A percentile compares a stretch with the other conserved stretches of the same genome.
phyloP scores from a whole-genome alignment of 1,140 invertebrate species.

The Ceratosolen solmsi region DNA sequence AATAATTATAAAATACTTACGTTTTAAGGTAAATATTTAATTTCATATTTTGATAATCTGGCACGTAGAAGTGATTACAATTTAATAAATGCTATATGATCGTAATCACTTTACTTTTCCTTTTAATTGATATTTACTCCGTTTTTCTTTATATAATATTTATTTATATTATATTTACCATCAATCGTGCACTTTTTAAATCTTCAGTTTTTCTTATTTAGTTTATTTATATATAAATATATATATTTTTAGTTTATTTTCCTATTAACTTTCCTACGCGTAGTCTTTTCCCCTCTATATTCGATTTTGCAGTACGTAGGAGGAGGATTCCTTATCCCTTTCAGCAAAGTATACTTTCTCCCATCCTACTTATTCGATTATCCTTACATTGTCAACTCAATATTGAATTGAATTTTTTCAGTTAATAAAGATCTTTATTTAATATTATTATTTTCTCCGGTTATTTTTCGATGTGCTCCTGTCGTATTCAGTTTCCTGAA shows the following conservation, averaged over 20 bases:
- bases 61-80: too few species aligned
- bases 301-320: background rate
- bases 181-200: background rate
- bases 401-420: background rate
- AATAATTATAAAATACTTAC: too few species aligned
- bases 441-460: background rate
- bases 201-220: background rate
- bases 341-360: background rate
- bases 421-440: background rate
- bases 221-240: slow-evolving; percentile 18
- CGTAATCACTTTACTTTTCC: background rate
- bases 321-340: background rate
- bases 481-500: too few species aligned
- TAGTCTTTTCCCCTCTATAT: background rate
- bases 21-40: too few species aligned
- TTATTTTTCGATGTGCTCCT: background rate
- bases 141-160: background rate
- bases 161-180: background rate
- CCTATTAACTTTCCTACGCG: background rate
- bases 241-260: slow-evolving; percentile 16
- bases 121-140: background rate
- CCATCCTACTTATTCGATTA: background rate
- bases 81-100: background rate
- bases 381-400: slow-evolving; percentile 6
- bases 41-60: too few species aligned